A percentile compares a stretch with the other conserved stretches of the same genome.
phyloP scores from a whole-genome alignment of 2,888 invertebrate genomes.

The Rhaphigaster nebulosa region DNA sequence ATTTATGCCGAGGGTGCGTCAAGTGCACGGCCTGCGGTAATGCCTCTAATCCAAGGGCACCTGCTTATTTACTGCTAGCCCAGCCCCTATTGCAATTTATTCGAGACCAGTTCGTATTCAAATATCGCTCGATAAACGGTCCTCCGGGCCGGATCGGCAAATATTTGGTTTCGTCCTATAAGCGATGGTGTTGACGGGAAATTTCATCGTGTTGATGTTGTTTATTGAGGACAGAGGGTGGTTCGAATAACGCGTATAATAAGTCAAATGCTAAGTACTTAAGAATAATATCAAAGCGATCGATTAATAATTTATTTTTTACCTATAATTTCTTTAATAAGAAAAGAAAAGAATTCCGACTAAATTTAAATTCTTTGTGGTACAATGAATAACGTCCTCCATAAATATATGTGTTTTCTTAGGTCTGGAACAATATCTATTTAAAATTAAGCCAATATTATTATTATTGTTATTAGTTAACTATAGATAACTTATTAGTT shows the following conservation, averaged over 20 bases:
- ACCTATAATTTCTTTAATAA: background rate
- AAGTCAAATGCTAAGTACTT: background rate
- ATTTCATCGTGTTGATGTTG: background rate
- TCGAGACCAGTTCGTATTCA: constrained; percentile 34
- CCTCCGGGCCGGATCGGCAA: background rate
- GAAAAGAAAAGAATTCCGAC: background rate
- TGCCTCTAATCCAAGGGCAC: constrained; percentile 50
- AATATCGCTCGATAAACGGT: background rate
- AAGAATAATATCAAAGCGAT: too few relatives aligned
- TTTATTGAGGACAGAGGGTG: background rate
- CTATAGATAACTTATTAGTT: too few relatives aligned
- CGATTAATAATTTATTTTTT: background rate
- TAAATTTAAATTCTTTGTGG: background rate
- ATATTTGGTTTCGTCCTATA: background rate
- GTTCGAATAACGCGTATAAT: background rate
- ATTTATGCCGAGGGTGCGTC: constrained; percentile 48
- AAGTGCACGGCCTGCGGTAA: constrained; percentile 48
- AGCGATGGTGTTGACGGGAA: background rate
- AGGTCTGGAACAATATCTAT: too few relatives aligned
- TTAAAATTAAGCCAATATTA: too few relatives aligned
- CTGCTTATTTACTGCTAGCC: constrained; percentile 50
- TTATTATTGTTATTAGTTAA: too few relatives aligned
- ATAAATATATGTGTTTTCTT: too few relatives aligned
- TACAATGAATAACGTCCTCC: too few relatives aligned
- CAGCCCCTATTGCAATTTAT: background rate